A percentile compares a stretch with the other conserved stretches of the same genome.
Conservation (phyloP, 2,888 invertebrate genomes). For the Molorchus minor region DNA sequence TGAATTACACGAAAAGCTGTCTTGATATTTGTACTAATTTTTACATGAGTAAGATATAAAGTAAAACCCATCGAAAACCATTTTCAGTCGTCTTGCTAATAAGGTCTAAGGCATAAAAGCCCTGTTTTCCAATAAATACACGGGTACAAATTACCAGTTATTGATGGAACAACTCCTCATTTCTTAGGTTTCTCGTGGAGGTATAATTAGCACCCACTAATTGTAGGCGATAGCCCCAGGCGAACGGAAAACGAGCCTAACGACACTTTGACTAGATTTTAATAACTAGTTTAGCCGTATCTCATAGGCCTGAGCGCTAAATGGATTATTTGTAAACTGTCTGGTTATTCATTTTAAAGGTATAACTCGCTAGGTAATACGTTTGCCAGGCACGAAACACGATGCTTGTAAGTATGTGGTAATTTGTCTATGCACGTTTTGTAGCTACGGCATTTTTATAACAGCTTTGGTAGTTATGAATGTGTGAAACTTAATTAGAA, state of each 20-base stretch:
- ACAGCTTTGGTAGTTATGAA: too few relatives aligned
- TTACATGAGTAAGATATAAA: too few relatives aligned
- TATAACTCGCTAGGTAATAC: background rate
- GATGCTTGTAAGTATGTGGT: too few relatives aligned
- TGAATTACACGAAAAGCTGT: too few relatives aligned
- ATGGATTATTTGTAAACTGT: conserved; percentile 1
- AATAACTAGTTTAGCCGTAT: conserved; percentile 1
- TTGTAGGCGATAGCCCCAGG: conserved; percentile 8
- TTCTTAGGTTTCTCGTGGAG: background rate
- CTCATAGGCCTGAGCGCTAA: background rate
- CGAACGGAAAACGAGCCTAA: conserved; percentile 6
- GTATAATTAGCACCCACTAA: conserved; percentile 13
- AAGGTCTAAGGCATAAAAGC: too few relatives aligned
- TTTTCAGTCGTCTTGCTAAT: too few relatives aligned
- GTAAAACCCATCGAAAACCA: too few relatives aligned
- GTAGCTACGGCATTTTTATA: too few relatives aligned
- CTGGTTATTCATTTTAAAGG: conserved; percentile 1
- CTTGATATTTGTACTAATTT: too few relatives aligned
- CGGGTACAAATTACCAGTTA: background rate
- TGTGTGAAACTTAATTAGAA: too few relatives aligned
- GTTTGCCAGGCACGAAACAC: too few relatives aligned
- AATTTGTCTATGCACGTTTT: too few relatives aligned
- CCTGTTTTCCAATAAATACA: background rate
- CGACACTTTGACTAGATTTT: conserved; percentile 7
- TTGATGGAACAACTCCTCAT: conserved; percentile 1